phyloP scores from a whole-genome alignment of 2,797 vertebrate species.

The Enteromius argenteus region DNA sequence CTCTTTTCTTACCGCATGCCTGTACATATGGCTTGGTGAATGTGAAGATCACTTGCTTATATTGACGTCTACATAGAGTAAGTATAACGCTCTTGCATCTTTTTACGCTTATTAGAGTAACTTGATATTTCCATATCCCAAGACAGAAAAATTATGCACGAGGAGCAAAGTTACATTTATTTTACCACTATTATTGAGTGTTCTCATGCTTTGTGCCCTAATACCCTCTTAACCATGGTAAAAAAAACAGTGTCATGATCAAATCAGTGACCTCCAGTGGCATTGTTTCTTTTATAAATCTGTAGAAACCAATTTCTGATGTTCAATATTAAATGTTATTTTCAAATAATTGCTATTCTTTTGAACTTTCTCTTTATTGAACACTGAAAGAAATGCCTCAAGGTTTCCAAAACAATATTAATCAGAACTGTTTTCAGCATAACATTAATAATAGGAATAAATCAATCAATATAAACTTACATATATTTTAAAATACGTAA shows the following conservation, averaged over 20 bases:
- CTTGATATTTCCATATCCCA: not conserved
- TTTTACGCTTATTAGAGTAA: not conserved
- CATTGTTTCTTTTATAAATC: not conserved
- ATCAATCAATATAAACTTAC: not conserved
- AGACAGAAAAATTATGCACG: not conserved
- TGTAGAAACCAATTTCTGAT: not conserved
- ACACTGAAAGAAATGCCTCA: too few relatives aligned
- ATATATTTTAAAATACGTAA: too few relatives aligned
- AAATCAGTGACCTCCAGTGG: not conserved
- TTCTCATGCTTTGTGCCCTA: not conserved
- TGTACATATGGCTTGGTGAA: constrained; percentile 24
- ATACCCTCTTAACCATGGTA: not conserved
- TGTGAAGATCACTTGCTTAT: constrained; percentile 33
- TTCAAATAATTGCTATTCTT: not conserved
- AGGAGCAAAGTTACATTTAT: not conserved
- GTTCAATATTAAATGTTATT: not conserved
- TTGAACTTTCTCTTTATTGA: too few relatives aligned
- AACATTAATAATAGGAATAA: not conserved
- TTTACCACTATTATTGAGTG: not conserved
- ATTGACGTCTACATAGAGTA: constrained; percentile 32
- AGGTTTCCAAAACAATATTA: not conserved
- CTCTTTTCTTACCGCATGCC: constrained; percentile 33
- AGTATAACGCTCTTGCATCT: constrained; percentile 29
- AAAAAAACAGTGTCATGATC: not conserved
- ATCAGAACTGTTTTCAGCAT: not conserved